Evolutionary conservation across 1,140 invertebrate genomes (phyloP), one percentile per base, ranked within the genome.

Genomic region (Nilaparvata lugens): DNA sequence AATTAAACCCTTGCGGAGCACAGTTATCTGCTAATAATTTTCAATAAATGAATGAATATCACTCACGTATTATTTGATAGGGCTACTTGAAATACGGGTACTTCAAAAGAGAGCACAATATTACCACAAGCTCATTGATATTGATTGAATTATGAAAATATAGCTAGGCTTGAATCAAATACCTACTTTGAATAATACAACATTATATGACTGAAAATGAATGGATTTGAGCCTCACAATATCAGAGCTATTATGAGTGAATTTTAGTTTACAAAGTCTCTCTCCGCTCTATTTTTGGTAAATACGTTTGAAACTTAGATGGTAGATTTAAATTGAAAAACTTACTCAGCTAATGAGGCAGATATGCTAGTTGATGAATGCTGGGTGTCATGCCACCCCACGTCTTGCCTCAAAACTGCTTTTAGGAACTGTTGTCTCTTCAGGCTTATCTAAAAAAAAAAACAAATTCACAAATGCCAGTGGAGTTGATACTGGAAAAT

Each of bases 301-400:
- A 9, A 40, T 9, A 40, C 9, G 38, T 40, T 9, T n/a, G 9
- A 9, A n/a, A 40, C n/a, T 40, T 9, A 40, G 38, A 40, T 40
- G 7, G 5, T 5, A 51, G 21, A 16, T 51, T 16, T 18, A 51
- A 7, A 7, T 51, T 7, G 21, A 18, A 51, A 51, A n/a, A 53
- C 52, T 21, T 81, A 95, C 92, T 95, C 91, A 14, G 91, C 85
- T 62, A 96, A 83, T 74, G 89, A 83, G 48, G 86, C 89, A 57
- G 91, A 91, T 66, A 97, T 90, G 70, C 14, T 23, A 2, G 93
- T 92, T 66, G 90, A 89, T 14, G 87, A 85, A 28, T 89, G 86
- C 66, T 91, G 85, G 1, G 85, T 83, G 70, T 96, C 93, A 73
- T 91, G 95, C 93, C 93, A 97, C 25, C 84, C 77, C 68, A 96